Percentiles rank a stretch among this genome's conserved stretches.
phyloP scores from a whole-genome alignment of 2,888 invertebrate genomes.

The Tanytarsus gracilentus region DNA sequence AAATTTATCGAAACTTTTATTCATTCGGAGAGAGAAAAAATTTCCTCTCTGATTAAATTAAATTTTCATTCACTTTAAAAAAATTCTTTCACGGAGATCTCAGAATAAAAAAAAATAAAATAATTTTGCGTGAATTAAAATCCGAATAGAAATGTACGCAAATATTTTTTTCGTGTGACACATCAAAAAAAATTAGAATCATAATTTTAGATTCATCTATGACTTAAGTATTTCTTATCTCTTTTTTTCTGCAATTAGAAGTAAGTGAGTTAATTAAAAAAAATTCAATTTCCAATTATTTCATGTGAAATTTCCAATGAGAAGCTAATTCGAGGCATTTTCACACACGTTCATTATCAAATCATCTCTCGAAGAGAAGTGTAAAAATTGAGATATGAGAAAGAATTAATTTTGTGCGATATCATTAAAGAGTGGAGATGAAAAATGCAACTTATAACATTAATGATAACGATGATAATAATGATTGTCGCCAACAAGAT shows the following conservation, averaged over 20 bases:
- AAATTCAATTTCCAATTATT: no score
- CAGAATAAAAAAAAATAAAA: slow-evolving; percentile 5
- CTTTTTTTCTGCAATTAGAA: no score
- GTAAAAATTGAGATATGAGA: neutral
- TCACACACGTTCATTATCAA: no score
- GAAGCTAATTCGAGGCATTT: no score
- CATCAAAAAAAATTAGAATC: neutral
- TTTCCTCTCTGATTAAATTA: neutral
- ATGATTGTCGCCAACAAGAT: slow-evolving; percentile 9
- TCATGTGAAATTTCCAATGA: no score
- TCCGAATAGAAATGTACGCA: neutral
- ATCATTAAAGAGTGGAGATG: neutral
- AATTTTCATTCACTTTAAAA: neutral
- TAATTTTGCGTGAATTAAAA: neutral
- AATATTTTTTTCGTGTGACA: neutral
- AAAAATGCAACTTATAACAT: neutral
- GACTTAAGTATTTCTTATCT: no score
- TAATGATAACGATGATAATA: neutral
- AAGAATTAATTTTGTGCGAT: slow-evolving; percentile 6
- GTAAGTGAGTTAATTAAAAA: no score
- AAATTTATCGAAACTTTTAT: no score
- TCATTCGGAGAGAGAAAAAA: no score
- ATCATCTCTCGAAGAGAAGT: no score
- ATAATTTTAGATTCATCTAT: slow-evolving; percentile 8
- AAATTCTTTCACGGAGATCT: slow-evolving; percentile 26